Conservation (phyloP, 2,113 vertebrate species). For the Toxotes chatareus region DNA sequence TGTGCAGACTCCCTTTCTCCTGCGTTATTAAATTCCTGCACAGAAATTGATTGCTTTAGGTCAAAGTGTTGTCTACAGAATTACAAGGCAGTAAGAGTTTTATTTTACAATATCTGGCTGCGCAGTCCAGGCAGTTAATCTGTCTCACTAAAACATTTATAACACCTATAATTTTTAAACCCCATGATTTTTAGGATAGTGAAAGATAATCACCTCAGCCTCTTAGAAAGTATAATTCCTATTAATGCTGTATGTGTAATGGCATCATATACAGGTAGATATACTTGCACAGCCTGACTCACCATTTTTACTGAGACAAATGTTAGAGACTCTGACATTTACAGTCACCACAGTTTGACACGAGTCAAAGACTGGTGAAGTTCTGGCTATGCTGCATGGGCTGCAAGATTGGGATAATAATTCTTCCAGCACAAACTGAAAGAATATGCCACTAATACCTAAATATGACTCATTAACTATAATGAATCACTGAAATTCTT, state of each 20-base stretch:
- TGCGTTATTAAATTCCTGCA: slow-evolving; percentile 27
- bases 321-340: slow-evolving; percentile 14
- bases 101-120: slow-evolving; percentile 47
- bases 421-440: neutral
- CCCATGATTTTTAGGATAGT: neutral
- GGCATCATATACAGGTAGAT: slow-evolving; percentile 7
- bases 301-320: slow-evolving; percentile 14
- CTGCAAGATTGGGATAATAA: slow-evolving; percentile 17
- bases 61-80: slow-evolving; percentile 35
- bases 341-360: slow-evolving; percentile 2
- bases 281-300: neutral
- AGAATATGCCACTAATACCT: slow-evolving; percentile 22
- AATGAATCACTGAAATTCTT: slow-evolving; percentile 40
- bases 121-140: slow-evolving; percentile 43
- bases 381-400: neutral
- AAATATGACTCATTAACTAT: slow-evolving; percentile 2
- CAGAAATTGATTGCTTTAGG: slow-evolving; percentile 32
- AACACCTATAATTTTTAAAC: slow-evolving; percentile 29
- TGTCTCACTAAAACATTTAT: slow-evolving; percentile 46
- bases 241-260: neutral
- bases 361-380: slow-evolving; percentile 1
- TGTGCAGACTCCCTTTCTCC: neutral
- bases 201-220: slow-evolving; percentile 27
- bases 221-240: slow-evolving; percentile 2
- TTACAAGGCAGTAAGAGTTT: slow-evolving; percentile 45